Conservation (phyloP, 2,113 vertebrate species). For the Xenopus borealis region DNA sequence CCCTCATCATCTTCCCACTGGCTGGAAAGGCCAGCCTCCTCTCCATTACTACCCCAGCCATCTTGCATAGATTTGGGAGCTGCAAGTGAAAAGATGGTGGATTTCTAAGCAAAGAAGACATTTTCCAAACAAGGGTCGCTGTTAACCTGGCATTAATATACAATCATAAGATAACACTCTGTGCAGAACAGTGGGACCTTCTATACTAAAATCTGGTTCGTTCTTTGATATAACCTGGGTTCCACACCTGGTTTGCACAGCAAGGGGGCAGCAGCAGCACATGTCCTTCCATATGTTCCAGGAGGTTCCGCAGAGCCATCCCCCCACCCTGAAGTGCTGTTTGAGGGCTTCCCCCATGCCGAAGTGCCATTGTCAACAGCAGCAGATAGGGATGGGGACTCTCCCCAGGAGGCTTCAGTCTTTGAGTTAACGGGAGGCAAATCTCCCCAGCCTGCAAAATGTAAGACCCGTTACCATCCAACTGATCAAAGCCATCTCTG, state of each 20-base stretch:
- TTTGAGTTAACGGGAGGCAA: constrained; percentile 85
- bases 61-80: constrained; percentile 99
- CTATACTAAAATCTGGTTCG: no score
- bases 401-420: constrained; percentile 86
- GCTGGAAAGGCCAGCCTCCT: constrained; percentile 77
- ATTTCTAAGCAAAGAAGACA: no score
- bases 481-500: not conserved
- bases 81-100: constrained; percentile 52
- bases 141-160: no score
- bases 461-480: not conserved
- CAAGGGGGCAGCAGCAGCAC: constrained; percentile 64
- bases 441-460: constrained; percentile 86
- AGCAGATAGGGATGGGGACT: constrained; percentile 80
- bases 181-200: no score
- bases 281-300: constrained; percentile 78
- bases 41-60: constrained; percentile 88
- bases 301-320: constrained; percentile 77
- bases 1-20: constrained; percentile 94
- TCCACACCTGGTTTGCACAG: constrained; percentile 92
- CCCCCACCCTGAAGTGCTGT: constrained; percentile 81
- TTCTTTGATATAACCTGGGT: no score
- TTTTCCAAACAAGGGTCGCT: no score
- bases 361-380: constrained; percentile 92
- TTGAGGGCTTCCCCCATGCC: constrained; percentile 86
- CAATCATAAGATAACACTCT: no score